Conservation (phyloP, 2,888 invertebrate species). For the Acleris emargana region DNA sequence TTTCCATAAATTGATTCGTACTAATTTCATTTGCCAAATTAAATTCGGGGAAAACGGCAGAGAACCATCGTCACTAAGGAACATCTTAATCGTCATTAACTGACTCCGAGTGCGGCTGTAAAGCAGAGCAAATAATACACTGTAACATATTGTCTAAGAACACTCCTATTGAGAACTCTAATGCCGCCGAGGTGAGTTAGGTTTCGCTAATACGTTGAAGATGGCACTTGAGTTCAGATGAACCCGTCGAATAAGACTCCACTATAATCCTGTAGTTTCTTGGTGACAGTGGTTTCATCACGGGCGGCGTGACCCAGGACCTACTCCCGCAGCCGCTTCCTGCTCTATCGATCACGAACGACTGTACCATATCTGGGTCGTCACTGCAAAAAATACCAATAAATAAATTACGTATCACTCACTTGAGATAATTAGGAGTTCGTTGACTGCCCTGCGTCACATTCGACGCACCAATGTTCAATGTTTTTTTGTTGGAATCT, state of each 20-base stretch:
- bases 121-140: background rate
- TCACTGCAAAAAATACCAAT: slow-evolving; percentile 49
- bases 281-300: slow-evolving; percentile 39
- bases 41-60: too few relatives aligned
- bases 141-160: background rate
- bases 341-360: slow-evolving; percentile 51
- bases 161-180: slow-evolving; percentile 1
- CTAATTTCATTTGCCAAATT: too few relatives aligned
- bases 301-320: slow-evolving; percentile 40
- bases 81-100: too few relatives aligned
- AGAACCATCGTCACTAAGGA: too few relatives aligned
- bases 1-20: too few relatives aligned
- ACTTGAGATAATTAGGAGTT: slow-evolving; percentile 57
- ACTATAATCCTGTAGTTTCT: slow-evolving; percentile 37
- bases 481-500: slow-evolving; percentile 33
- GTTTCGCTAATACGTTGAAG: background rate
- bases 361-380: slow-evolving; percentile 52
- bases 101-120: too few relatives aligned
- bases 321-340: slow-evolving; percentile 36
- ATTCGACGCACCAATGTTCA: slow-evolving; percentile 33
- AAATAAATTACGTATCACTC: slow-evolving; percentile 52
- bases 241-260: slow-evolving; percentile 18
- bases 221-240: slow-evolving; percentile 1
- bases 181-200: background rate
- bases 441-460: slow-evolving; percentile 54